A percentile compares a stretch with the other conserved stretches of the same genome.
Conservation (phyloP, 1,140 invertebrate genomes). For the Chironomus tepperi region DNA sequence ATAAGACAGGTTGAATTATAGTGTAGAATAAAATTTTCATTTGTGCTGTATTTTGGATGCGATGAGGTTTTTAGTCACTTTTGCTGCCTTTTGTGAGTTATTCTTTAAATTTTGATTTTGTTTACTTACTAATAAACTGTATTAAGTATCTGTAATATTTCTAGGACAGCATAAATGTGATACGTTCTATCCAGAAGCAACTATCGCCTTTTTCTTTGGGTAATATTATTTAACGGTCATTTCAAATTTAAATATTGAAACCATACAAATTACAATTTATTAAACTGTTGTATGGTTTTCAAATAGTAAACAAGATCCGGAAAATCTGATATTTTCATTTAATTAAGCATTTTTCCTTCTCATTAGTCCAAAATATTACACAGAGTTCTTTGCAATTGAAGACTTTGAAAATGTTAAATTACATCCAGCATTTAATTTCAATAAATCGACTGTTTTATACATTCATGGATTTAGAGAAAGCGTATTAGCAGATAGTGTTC, state of each 20-base stretch:
- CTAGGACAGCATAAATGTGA: neutral
- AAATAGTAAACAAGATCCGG: too few relatives aligned
- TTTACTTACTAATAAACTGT: too few relatives aligned
- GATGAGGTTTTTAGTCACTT: neutral
- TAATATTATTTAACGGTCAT: neutral
- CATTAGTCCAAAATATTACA: neutral
- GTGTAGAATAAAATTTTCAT: neutral
- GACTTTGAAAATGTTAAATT: neutral
- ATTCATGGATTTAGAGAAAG: conserved; percentile 26
- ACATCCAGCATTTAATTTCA: conserved; percentile 7
- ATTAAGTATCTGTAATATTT: neutral
- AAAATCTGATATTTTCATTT: too few relatives aligned
- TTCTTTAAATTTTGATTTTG: neutral
- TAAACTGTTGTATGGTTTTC: too few relatives aligned
- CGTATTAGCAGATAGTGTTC: conserved; percentile 15
- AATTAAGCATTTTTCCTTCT: neutral
- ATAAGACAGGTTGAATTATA: neutral
- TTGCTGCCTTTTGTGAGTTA: neutral
- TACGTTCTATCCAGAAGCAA: neutral
- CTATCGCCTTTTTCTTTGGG: neutral
- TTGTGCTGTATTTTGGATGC: neutral
- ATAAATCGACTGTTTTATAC: conserved; percentile 14
- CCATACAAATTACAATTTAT: too few relatives aligned
- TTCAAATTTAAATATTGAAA: too few relatives aligned
- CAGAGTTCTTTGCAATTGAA: neutral